phyloP scores from a whole-genome alignment of 2,113 vertebrate genomes.

The Chitala chitala region DNA sequence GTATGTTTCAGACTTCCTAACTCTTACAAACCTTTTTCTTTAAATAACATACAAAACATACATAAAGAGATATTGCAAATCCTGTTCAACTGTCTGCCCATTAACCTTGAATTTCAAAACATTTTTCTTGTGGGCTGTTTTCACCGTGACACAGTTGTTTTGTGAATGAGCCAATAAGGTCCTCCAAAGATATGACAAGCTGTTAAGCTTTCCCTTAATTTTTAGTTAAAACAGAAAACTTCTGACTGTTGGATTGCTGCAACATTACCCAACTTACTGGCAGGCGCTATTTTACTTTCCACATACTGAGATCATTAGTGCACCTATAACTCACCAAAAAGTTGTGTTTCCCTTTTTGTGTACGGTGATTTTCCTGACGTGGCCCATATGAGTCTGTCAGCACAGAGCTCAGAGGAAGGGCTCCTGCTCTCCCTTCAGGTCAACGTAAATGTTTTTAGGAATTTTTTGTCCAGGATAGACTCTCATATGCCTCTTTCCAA shows the following conservation, averaged over 20 bases:
- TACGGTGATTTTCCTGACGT: neutral
- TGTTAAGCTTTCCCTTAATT: neutral
- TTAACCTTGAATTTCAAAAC: no score
- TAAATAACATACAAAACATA: no score
- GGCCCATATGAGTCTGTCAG: constrained; percentile 9
- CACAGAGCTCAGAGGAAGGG: neutral
- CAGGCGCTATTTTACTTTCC: constrained; percentile 1
- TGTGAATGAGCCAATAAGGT: no score
- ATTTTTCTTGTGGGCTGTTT: no score
- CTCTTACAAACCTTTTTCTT: no score
- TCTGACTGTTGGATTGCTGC: neutral
- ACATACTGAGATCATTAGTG: constrained; percentile 18
- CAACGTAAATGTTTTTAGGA: no score
- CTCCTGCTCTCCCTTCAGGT: neutral
- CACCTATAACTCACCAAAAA: constrained; percentile 17
- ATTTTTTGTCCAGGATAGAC: neutral
- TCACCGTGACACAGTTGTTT: no score
- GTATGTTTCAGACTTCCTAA: no score
- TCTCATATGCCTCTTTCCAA: neutral
- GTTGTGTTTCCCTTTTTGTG: neutral
- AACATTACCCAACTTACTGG: constrained; percentile 12
- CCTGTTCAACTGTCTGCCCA: no score
- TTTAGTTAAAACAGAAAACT: neutral
- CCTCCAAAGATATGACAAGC: no score
- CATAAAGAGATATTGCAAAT: no score